Conservation (phyloP, 2,797 vertebrate species). For the Peromyscus nudipes region DNA sequence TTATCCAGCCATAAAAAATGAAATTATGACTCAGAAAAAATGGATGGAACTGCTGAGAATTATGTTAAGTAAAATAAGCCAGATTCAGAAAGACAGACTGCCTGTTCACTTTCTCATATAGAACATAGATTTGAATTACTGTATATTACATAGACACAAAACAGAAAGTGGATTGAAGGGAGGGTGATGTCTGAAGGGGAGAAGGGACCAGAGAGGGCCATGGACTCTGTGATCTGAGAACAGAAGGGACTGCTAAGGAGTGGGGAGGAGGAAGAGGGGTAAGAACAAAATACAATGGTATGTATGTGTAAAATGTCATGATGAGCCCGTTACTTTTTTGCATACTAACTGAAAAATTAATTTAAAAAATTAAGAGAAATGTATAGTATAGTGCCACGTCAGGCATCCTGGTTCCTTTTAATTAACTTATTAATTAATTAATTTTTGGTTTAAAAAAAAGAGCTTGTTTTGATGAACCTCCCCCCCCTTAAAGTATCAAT, state of each 20-base stretch:
- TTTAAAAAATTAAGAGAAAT: neutral
- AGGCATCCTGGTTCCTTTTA: neutral
- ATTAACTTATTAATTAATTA: neutral
- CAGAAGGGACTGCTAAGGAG: neutral
- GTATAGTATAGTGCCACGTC: neutral
- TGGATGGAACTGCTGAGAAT: neutral
- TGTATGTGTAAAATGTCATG: neutral
- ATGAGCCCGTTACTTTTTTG: neutral
- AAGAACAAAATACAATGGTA: neutral
- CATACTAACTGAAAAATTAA: neutral
- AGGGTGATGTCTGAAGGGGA: too few species aligned
- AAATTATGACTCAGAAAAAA: neutral
- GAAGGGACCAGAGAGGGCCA: neutral
- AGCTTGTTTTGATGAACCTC: conserved; percentile 45
- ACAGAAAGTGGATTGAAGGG: neutral
- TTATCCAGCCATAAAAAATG: neutral
- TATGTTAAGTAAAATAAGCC: neutral
- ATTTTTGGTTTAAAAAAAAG: neutral
- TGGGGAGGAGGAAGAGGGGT: neutral
- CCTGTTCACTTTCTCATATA: neutral
- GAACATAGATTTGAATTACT: neutral
- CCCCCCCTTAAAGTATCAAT: neutral
- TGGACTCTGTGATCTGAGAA: neutral
- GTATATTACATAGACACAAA: neutral
- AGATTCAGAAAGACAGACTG: neutral